phyloP scores from a whole-genome alignment of 2,113 vertebrate species.

The Microtus richardsoni region DNA sequence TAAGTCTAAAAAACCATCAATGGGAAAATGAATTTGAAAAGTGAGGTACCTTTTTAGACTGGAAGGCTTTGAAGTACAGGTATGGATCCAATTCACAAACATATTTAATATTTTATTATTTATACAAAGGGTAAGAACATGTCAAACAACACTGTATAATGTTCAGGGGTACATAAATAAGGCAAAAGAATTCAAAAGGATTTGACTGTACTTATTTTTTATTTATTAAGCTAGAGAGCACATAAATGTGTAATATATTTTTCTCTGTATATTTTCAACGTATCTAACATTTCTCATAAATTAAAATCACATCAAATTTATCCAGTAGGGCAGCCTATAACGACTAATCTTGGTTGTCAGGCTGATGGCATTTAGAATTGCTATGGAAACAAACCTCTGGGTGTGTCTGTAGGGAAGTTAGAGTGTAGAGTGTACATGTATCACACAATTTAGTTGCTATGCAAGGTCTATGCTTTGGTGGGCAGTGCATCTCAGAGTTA shows the following conservation, averaged over 20 bases:
- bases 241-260: no score
- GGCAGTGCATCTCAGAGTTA: neutral
- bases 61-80: neutral
- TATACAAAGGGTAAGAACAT: slow-evolving; percentile 16
- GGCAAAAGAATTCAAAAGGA: no score
- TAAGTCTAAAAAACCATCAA: slow-evolving; percentile 23
- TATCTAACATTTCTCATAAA: no score
- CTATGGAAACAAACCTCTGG: no score
- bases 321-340: no score
- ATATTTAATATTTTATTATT: neutral
- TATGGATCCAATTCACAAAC: neutral
- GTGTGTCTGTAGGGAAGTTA: no score
- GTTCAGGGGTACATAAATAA: neutral
- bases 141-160: slow-evolving; percentile 18
- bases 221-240: no score
- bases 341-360: no score
- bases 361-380: no score
- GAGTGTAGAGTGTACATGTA: neutral
- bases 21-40: slow-evolving; percentile 14
- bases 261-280: no score
- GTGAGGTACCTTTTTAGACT: neutral
- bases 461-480: neutral
- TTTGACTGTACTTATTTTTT: no score
- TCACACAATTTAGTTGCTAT: neutral
- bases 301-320: no score